Evolutionary conservation across 2,888 invertebrate genomes (phyloP), one percentile per base, ranked within the genome.

Genomic region (Oxycera nigricornis): DNA sequence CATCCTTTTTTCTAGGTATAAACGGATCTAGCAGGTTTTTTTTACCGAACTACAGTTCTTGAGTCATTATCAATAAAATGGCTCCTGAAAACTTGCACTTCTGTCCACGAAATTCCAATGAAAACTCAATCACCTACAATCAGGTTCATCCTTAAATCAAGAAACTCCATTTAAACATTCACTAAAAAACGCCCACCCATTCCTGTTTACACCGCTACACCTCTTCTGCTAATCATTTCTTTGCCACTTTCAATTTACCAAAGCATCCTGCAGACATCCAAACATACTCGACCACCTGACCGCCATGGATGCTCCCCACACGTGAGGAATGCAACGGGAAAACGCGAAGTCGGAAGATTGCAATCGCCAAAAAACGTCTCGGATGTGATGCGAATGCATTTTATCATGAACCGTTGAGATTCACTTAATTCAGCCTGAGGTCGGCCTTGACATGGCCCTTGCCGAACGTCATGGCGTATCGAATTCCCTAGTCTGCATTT

Each of bases 391-490:
- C 30, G 31, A 30, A 70, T 70, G 70, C 52, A 70, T 55, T 55
- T 41, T 70, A 55, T 70, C 70, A 52, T 70, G 55, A 70, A 35
- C 70, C 70, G 55, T 55, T 55, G 70, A 70, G 70, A 70, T 70
- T 70, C 70, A 70, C 70, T 70, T 70, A 70, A 55, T 70, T 70
- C 35, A 55, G 26, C 70, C 70, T 30, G 70, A 70, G 70, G 70
- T 70, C 70, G 55, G 70, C 70, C 70, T 70, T 70, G 70, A 70
- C 70, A 70, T 55, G 70, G 55, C 52, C 55, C 70, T 70, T 70
- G 22, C 24, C 55, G 14, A 26, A 20, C 4, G 52, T 28, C 50
- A 28, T 1, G 30, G 50, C 31, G 31, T 55, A 52, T 70, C 70
- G 24, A 52, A 70, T 70, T 70, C 55, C 70, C 70, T 70, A 14